Conservation (phyloP, 2,113 vertebrate species). For the Mustela nigripes region DNA sequence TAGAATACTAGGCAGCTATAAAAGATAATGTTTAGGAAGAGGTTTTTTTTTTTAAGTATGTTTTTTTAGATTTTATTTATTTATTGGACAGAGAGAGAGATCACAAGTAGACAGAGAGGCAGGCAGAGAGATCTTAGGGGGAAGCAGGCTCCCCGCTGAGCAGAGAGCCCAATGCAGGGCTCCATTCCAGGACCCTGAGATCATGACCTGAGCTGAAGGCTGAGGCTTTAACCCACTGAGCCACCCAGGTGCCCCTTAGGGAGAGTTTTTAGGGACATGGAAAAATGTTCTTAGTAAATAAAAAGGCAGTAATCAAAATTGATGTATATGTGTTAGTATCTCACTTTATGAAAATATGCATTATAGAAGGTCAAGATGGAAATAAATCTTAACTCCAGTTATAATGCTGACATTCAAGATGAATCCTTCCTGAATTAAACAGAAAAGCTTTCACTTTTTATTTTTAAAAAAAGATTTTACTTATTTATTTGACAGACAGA, state of each 20-base stretch:
- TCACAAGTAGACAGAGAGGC: too few species aligned
- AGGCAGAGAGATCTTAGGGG: too few species aligned
- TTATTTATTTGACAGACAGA: too few species aligned
- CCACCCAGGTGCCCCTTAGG: neutral
- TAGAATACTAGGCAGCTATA: neutral
- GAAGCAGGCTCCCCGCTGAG: too few species aligned
- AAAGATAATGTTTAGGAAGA: conserved; percentile 28
- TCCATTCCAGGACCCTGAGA: too few species aligned
- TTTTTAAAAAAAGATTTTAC: too few species aligned
- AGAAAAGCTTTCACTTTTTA: conserved; percentile 26
- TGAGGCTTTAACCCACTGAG: too few species aligned
- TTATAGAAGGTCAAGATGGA: neutral
- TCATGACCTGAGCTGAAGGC: too few species aligned
- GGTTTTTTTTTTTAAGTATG: neutral
- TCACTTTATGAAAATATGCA: conserved; percentile 14
- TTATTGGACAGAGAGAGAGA: too few species aligned
- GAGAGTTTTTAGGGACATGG: conserved; percentile 37
- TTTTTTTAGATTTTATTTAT: too few species aligned
- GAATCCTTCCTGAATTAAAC: conserved; percentile 48
- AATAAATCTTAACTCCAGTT: conserved; percentile 20
- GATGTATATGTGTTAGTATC: neutral
- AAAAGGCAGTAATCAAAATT: conserved; percentile 29
- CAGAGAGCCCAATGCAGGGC: too few species aligned
- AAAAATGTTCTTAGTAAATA: conserved; percentile 53
- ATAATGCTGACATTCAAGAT: conserved; percentile 3